Conservation (phyloP, 2,888 invertebrate genomes). For the Stictocephala bisonia region DNA sequence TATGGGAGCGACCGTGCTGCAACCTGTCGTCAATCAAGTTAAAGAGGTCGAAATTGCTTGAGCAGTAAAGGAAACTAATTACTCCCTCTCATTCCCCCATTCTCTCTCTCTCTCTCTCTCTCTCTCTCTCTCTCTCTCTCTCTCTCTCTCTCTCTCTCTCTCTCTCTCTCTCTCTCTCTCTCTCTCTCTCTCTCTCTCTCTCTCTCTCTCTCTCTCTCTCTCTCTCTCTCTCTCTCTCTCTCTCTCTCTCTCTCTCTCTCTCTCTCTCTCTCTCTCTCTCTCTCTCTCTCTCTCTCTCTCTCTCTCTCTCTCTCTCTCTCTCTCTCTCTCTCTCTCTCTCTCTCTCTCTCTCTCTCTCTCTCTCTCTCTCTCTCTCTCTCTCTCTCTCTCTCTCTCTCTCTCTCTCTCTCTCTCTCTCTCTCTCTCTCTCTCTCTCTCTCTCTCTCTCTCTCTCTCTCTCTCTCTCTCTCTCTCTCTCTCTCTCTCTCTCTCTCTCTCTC, state of each 20-base stretch:
- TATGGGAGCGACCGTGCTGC: too few relatives aligned
- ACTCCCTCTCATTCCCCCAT: too few relatives aligned
- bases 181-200: slow-evolving; percentile 38
- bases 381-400: slow-evolving; percentile 59
- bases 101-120: too few relatives aligned
- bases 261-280: neutral
- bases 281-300: neutral
- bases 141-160: too few relatives aligned
- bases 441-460: slow-evolving; percentile 50
- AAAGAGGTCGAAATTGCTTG: slow-evolving; percentile 56
- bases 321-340: slow-evolving; percentile 59
- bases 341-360: slow-evolving; percentile 48
- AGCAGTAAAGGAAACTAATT: too few relatives aligned
- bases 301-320: slow-evolving; percentile 1
- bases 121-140: too few relatives aligned
- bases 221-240: neutral
- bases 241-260: slow-evolving; percentile 4
- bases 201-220: slow-evolving; percentile 31
- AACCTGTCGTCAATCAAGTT: too few relatives aligned
- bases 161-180: too few relatives aligned
- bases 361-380: slow-evolving; percentile 53
- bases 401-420: slow-evolving; percentile 53
- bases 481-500: slow-evolving; percentile 20
- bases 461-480: slow-evolving; percentile 40
- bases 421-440: slow-evolving; percentile 53